phyloP scores from a whole-genome alignment of 2,888 invertebrate genomes.

The Tenthredo distinguenda region DNA sequence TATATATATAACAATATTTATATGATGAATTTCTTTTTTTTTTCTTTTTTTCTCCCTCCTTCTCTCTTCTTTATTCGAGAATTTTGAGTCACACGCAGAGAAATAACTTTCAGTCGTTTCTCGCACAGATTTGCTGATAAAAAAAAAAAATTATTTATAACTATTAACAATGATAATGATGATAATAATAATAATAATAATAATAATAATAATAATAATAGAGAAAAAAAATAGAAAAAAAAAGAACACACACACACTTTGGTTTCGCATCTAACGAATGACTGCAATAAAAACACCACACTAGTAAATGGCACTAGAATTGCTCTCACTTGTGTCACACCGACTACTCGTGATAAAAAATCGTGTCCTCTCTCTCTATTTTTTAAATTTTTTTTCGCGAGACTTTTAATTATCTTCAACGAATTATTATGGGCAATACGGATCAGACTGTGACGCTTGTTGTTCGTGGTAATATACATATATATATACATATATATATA shows the following conservation, averaged over 20 bases:
- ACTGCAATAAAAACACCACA: constrained; percentile 78
- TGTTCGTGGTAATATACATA: constrained; percentile 28
- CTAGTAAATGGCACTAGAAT: constrained; percentile 82
- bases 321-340: constrained; percentile 77
- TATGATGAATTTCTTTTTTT: constrained; percentile 73
- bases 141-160: background rate
- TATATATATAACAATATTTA: constrained; percentile 82
- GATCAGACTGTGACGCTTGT: constrained; percentile 2
- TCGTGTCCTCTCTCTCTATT: constrained; percentile 64
- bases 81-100: constrained; percentile 77
- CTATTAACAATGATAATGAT: background rate
- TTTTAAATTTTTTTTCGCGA: constrained; percentile 45
- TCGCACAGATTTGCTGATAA: constrained; percentile 75
- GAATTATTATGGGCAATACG: background rate
- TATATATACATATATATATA: background rate
- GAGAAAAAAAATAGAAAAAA: constrained; percentile 60
- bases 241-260: constrained; percentile 78
- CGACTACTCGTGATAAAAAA: constrained; percentile 74
- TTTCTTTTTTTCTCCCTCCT: background rate
- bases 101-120: constrained; percentile 75
- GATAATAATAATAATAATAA: background rate
- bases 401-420: constrained; percentile 32
- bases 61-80: constrained; percentile 65
- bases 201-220: background rate
- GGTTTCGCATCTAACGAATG: constrained; percentile 78